These are phyloP conservation scores for Talpa occidentalis DNA, from an alignment of 2,113 vertebrate genomes.

Conservation along the genomic window DNA sequence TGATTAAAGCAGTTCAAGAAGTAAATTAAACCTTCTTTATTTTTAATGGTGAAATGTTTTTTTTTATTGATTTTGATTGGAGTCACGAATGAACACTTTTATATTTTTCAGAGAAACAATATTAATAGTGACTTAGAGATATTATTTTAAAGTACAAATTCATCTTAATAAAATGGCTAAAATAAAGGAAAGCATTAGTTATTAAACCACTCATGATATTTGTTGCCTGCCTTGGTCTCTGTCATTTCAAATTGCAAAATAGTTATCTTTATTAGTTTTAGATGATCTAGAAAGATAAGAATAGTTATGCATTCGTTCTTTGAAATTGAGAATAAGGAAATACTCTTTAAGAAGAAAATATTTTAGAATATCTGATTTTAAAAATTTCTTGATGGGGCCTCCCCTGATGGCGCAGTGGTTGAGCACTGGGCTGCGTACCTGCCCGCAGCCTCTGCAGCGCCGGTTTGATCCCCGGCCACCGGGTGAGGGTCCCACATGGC, in stretches of 20 bases:
- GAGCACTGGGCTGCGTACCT: no score
- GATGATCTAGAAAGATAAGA: background rate
- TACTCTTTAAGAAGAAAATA: background rate
- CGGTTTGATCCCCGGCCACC: no score
- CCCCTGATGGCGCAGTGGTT: no score
- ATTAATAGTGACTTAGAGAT: slow-evolving; percentile 15
- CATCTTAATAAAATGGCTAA: slow-evolving; percentile 26
- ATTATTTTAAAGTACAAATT: background rate
- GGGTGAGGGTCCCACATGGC: no score
- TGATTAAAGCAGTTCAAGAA: slow-evolving; percentile 61
- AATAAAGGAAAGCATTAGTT: background rate
- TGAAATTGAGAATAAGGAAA: slow-evolving; percentile 13
- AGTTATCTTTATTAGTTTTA: background rate
- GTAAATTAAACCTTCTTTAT: slow-evolving; percentile 51
- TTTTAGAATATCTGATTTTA: background rate
- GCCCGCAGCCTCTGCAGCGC: no score
- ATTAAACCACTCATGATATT: background rate
- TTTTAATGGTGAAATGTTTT: slow-evolving; percentile 32
- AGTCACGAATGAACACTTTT: background rate
- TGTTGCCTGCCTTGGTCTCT: background rate
- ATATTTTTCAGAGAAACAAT: background rate
- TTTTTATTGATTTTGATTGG: background rate
- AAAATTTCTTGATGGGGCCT: background rate
- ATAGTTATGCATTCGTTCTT: background rate
- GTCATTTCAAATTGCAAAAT: background rate